These are phyloP conservation scores for Drosophila oshimai DNA, from an alignment of 1,140 invertebrate species.

Conservation along the genomic window DNA sequence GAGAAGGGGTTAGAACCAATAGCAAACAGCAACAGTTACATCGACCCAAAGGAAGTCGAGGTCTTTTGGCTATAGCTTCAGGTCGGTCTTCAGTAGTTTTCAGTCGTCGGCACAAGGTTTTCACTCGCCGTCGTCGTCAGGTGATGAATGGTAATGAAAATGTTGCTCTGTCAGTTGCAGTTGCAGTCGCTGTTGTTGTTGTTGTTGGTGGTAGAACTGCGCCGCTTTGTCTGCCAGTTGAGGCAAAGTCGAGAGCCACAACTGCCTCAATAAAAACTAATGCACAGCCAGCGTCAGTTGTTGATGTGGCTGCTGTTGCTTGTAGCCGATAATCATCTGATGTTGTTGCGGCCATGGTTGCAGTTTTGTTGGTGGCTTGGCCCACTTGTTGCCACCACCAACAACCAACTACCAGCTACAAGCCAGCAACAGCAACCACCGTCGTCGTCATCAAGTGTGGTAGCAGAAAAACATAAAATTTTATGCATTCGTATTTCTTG, in stretches of 20 bases:
- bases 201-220: slow-evolving; percentile 30
- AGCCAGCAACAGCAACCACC: slow-evolving; percentile 20
- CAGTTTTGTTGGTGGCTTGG: slow-evolving; percentile 59
- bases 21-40: slow-evolving; percentile 42
- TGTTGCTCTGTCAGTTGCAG: slow-evolving; percentile 71
- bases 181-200: slow-evolving; percentile 19
- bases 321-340: slow-evolving; percentile 42
- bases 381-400: slow-evolving; percentile 74
- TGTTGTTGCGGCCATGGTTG: slow-evolving; percentile 71
- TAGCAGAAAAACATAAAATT: slow-evolving; percentile 81
- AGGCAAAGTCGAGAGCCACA: slow-evolving; percentile 44
- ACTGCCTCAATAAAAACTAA: slow-evolving; percentile 78
- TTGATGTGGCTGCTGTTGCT: slow-evolving; percentile 21
- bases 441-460: slow-evolving; percentile 56
- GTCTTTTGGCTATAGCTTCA: slow-evolving; percentile 37
- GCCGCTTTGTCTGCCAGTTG: slow-evolving; percentile 65
- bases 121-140: slow-evolving; percentile 56
- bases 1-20: neutral
- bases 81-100: slow-evolving; percentile 28
- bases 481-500: slow-evolving; percentile 81
- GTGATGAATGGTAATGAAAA: slow-evolving; percentile 81
- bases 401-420: neutral
- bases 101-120: slow-evolving; percentile 68
- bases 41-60: slow-evolving; percentile 79
- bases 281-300: slow-evolving; percentile 67